Conservation (phyloP, 2,888 invertebrate genomes). For the Mallateleia sp. region DNA sequence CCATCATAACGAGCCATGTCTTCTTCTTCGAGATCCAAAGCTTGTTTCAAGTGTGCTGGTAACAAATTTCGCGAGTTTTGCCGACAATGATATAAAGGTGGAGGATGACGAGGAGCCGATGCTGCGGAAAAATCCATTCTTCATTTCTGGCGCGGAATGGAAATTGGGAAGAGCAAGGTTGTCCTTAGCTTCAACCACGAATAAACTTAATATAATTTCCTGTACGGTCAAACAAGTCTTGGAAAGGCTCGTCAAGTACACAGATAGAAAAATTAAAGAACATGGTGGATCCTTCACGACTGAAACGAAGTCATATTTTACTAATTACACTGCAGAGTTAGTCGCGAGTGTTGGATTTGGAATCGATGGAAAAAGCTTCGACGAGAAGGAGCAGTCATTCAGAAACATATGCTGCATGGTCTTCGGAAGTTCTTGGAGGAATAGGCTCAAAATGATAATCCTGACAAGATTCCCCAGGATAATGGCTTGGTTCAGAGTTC, state of each 20-base stretch:
- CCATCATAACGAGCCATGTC: constrained; percentile 68
- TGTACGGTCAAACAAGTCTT: constrained; percentile 75
- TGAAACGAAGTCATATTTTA: constrained; percentile 81
- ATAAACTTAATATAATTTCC: constrained; percentile 82
- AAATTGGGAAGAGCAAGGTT: constrained; percentile 43
- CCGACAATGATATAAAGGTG: constrained; percentile 74
- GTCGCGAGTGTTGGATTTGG: constrained; percentile 83
- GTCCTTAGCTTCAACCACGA: constrained; percentile 78
- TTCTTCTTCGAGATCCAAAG: constrained; percentile 84
- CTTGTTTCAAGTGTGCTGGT: constrained; percentile 83
- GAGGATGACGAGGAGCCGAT: constrained; percentile 81
- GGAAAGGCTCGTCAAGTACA: constrained; percentile 78
- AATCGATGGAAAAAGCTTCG: constrained; percentile 84
- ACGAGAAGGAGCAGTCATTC: constrained; percentile 71
- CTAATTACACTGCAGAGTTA: constrained; percentile 83
- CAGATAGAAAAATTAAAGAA: constrained; percentile 60
- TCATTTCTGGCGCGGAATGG: constrained; percentile 83
- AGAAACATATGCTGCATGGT: constrained; percentile 46
- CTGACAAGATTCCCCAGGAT: constrained; percentile 7
- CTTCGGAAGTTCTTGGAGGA: constrained; percentile 77
- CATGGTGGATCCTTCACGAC: constrained; percentile 58
- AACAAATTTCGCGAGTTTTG: constrained; percentile 83
- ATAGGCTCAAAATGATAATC: constrained; percentile 6
- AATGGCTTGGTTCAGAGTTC: not conserved
- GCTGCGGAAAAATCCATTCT: constrained; percentile 84